Base-by-base conservation (phyloP, 92 coral and sea anemone species). In the Phenganax marumi region DNA sequence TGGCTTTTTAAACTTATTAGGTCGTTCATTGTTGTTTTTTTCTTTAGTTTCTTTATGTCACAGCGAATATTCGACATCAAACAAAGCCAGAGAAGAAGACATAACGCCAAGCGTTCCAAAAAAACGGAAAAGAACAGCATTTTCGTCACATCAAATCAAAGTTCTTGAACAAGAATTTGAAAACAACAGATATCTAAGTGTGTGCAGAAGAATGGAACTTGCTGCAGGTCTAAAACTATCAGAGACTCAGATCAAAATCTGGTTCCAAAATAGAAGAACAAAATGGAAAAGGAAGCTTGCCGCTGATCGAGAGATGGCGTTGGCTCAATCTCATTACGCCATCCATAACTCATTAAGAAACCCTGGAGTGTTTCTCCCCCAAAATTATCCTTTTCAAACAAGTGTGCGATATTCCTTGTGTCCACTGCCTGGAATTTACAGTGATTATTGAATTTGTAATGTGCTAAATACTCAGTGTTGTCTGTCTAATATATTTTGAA, bases 221-320 rank as follows among this genome's bases (percentile, higher is more conserved):
- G 86, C 89, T 8, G 69, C 69, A 16, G 70, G 81, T 19, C 89
- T 86, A 10, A 86, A 68, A 17, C 68, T 86, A 19, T 81, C 74
- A 43, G 89, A 86, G 75, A 80, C 84, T 56, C 89, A 86, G 61
- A 82, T 86, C 39, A 86, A 86, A 66, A 86, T 86, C 12, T 86
- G 89, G 89, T 86, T 86, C 56, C 89, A 86, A 73, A 86, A 86
- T 79, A 79, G 89, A 47, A 81, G 89, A 58, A 86, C 89, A 23
- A 86, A 86, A 62, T 86, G 89, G 89, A 86, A 86, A 66, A 79
- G 89, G 58, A 86, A 86, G 60, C 89, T 86, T 10, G 86, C 89
- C 23, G 80, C 89, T 11, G 89, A 86, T 58, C 83, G 80, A 80
- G 86, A 86, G 52, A 81, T 86, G 50, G 76, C 74, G 2, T 68